Evolutionary conservation across 1,140 invertebrate species (phyloP), one percentile per base, ranked within the genome.

Genomic region (Brachionus asplanchnoidis): DNA sequence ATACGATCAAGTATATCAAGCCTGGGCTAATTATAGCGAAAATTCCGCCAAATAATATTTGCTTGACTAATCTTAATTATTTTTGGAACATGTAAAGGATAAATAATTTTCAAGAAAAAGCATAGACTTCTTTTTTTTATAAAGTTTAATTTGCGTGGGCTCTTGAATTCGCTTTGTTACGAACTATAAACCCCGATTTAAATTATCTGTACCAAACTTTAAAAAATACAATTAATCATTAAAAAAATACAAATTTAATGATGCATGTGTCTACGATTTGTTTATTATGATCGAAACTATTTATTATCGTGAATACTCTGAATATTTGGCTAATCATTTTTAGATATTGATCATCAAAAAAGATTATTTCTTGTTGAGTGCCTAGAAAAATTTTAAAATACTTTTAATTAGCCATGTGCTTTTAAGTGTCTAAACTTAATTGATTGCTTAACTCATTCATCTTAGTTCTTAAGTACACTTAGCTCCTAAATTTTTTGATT

Each of bases 181-280:
- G 53, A 23, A 60, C n/a, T 68, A 32, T 20, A 73, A 73, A 73
- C 17, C 32, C 32, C 17, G 28, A 14, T 73, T 73, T 73, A 17
- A 73, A 73, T 73, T 40, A 73, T 73, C 68, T 73, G 36, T 73
- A 73, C 32, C 32, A 40, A 60, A 23, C 20, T 60, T 9, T 8
- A 60, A 60, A 60, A 60, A 73, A 42, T 36, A 73, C n/a, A 40
- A 73, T 73, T 73, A 73, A 73, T 73, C 68, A 73, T 73, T 73
- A n/a, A n/a, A 42, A 73, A 73, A 40, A n/a, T 11, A 36, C 6
- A 36, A 42, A 73, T 40, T 73, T 73, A 73, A 73, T 73, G 68
- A 73, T 42, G 68, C 68, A 42, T 73, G 68, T 73, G 68, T 73
- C 68, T 73, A 42, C 17, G 28, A 73, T 73, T 40, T 73, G 36